phyloP scores from a whole-genome alignment of 2,797 vertebrate species.

The Loriculus beryllinus region DNA sequence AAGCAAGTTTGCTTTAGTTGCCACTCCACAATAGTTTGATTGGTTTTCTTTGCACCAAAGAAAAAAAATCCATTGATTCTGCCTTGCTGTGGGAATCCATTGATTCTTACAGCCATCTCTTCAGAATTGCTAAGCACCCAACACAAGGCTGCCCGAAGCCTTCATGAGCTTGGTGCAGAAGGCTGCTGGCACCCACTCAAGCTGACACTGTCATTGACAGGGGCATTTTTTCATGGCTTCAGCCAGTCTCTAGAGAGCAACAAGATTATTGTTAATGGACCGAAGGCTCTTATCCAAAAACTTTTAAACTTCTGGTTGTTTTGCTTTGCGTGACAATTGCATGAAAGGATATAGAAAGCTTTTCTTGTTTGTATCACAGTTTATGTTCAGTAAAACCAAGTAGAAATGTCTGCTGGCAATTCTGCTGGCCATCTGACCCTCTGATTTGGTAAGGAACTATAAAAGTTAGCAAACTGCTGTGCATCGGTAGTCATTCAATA shows the following conservation, averaged over 20 bases:
- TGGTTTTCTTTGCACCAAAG: neutral
- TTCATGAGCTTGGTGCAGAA: neutral
- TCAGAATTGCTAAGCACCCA: neutral
- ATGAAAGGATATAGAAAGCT: neutral
- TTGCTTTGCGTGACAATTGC: neutral
- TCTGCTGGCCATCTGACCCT: neutral
- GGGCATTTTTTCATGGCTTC: neutral
- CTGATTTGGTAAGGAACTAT: neutral
- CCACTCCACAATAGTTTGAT: neutral
- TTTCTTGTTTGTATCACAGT: neutral
- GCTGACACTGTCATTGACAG: fast-evolving
- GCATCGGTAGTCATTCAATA: neutral
- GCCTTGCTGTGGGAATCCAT: neutral
- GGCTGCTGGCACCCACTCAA: neutral
- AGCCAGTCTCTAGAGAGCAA: neutral
- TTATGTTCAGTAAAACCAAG: neutral
- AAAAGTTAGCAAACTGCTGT: neutral
- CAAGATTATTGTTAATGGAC: neutral
- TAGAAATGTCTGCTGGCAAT: neutral
- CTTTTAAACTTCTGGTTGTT: neutral
- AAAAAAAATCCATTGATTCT: neutral
- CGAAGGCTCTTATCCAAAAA: neutral
- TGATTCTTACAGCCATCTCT: neutral
- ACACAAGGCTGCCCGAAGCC: fast-evolving
- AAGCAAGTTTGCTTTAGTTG: constrained; percentile 24